These are phyloP conservation scores for Xylocopa sonorina DNA, from an alignment of 1,140 invertebrate species.

Conservation along the genomic window DNA sequence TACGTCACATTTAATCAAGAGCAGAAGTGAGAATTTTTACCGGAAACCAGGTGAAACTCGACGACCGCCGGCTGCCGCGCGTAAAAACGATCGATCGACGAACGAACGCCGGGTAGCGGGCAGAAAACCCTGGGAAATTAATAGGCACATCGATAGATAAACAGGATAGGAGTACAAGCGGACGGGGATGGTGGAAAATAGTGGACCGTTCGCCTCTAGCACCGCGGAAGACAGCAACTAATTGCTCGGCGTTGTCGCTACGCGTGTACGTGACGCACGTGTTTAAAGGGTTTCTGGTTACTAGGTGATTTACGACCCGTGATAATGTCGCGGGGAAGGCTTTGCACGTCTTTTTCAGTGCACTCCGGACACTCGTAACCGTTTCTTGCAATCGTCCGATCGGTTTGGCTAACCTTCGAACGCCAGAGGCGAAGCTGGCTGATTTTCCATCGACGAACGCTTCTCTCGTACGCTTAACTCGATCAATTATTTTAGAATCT, in stretches of 20 bases:
- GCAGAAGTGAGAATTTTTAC: neutral
- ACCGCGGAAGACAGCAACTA: slow-evolving; percentile 37
- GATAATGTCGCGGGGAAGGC: slow-evolving; percentile 22
- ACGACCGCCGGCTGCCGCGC: neutral
- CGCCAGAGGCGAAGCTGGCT: too few relatives aligned
- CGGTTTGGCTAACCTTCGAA: neutral
- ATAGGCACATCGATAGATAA: neutral
- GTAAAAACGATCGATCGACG: neutral
- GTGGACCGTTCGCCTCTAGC: slow-evolving; percentile 19
- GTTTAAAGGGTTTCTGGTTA: slow-evolving; percentile 48
- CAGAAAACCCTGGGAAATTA: slow-evolving; percentile 11
- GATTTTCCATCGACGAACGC: neutral
- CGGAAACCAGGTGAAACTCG: neutral
- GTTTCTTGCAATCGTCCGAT: slow-evolving; percentile 11
- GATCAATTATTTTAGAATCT: too few relatives aligned
- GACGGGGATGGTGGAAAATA: slow-evolving; percentile 11
- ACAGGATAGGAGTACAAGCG: neutral
- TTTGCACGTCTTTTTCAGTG: slow-evolving; percentile 13
- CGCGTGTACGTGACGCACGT: slow-evolving; percentile 39
- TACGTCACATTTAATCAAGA: slow-evolving; percentile 5
- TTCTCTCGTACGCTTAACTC: neutral
- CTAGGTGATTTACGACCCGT: slow-evolving; percentile 32
- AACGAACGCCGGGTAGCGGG: too few relatives aligned
- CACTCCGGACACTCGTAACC: neutral
- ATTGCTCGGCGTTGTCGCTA: slow-evolving; percentile 49